phyloP scores from a whole-genome alignment of 2,888 invertebrate species.

The Coleophora flavipennella region DNA sequence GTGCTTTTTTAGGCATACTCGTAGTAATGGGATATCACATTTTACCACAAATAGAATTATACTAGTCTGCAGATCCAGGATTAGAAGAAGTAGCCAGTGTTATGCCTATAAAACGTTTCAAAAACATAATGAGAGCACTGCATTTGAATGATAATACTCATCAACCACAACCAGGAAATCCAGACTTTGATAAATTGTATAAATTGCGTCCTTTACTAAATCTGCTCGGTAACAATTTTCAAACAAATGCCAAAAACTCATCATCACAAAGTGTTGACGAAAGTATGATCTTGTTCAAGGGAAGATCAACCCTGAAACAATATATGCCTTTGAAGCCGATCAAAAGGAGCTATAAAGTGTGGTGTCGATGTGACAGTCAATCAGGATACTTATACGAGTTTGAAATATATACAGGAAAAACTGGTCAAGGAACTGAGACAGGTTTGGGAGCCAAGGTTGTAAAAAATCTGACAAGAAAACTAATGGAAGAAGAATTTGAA shows the following conservation, averaged over 20 bases:
- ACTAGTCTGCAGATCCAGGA: too few species aligned
- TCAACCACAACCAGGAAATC: too few species aligned
- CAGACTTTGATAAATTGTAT: too few species aligned
- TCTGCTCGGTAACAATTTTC: slow-evolving; percentile 10
- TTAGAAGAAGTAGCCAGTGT: too few species aligned
- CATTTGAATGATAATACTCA: too few species aligned
- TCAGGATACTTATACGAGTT: slow-evolving; percentile 16
- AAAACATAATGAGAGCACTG: too few species aligned
- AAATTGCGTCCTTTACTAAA: slow-evolving; percentile 13
- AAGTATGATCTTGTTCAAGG: slow-evolving; percentile 15
- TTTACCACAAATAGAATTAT: too few species aligned
- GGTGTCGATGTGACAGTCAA: slow-evolving; percentile 5
- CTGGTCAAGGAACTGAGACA: slow-evolving; percentile 8
- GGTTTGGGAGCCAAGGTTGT: slow-evolving; percentile 17
- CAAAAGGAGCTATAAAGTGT: slow-evolving; percentile 12
- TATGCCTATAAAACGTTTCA: too few species aligned
- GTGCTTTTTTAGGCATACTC: too few species aligned
- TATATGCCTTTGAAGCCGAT: slow-evolving; percentile 14
- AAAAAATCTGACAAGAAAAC: slow-evolving; percentile 9
- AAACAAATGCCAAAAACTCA: slow-evolving; percentile 8
- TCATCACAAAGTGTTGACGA: slow-evolving; percentile 14
- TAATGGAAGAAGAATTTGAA: slow-evolving; percentile 8
- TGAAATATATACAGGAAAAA: slow-evolving; percentile 19
- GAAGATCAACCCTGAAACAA: slow-evolving; percentile 13
- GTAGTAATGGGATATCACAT: too few species aligned